Evolutionary conservation across 2,113 vertebrate genomes (phyloP), one percentile per base, ranked within the genome.

Genomic region (Chrysemys picta): DNA sequence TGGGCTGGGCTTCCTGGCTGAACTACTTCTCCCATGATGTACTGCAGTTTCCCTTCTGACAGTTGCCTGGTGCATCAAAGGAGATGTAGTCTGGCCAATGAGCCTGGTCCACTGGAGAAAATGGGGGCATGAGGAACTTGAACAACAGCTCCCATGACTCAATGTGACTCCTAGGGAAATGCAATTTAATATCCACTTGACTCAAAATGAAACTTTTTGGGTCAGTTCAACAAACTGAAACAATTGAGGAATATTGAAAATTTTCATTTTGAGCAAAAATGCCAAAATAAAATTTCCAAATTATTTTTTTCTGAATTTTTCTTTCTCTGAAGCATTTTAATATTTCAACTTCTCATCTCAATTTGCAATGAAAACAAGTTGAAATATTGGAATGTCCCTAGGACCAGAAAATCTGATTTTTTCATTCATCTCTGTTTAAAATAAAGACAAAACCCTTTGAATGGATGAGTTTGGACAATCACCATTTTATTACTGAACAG

Each of bases 291-390:
- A 56, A 13, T 76, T 85, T 79, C 49, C 53, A 85, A 29, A n/a
- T 25, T 52, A 82, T 50, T 91, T 59, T 80, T 89, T 84, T 87
- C 93, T 84, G 80, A 84, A 38, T 42, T 47, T 89, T 78, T 10
- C 8, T 38, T 91, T 95, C 84, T 86, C 76, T 85, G 89, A 59
- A 80, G 93, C 81, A 89, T 59, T 47, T 76, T 91, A 94, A 76
- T 35, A 8, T 9, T 95, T 94, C 22, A 65, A 17, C 35, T 65
- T 65, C 35, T 65, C 7, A 4, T 65, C 62, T 35, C 16, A 65
- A n/a, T 65, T 17, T 65, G 31, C 31, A 65, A n/a, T n/a, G 62
- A n/a, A 65, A 65, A 65, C 17, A n/a, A 7, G 31, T 35, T 65
- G 31, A 65, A 65, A 65, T 65, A 65, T 19, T 19, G 16, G 31